Evolutionary conservation across 2,888 invertebrate genomes (phyloP), one percentile per base, ranked within the genome.

Genomic region (Apamea sordens): DNA sequence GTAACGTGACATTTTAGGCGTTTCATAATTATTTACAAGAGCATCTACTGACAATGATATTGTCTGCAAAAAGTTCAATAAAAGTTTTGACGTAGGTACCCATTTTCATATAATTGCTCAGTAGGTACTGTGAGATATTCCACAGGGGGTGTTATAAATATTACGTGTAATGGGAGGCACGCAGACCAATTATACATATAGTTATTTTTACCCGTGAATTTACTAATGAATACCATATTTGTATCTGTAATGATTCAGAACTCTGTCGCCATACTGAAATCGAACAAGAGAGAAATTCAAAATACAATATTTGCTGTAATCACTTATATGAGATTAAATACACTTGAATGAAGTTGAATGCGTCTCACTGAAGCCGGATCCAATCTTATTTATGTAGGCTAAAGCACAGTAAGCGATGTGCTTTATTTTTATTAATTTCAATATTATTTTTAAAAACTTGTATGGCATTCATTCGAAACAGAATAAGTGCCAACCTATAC

Each of bases 301-400:
- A 69, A 77, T 56, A n/a, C 36, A 79, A 79, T 47, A 70, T 69
- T 59, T 78, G 18, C n/a, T 64, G 63, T 53, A 76, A 67, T 32
- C 71, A 64, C 18, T 24, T 56, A n/a, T 56, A 41, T 64, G 59
- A 50, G 41, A 65, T 83, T 70, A 67, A 71, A 64, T 69, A 56
- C 24, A 65, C 67, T 68, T 47, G 44, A 59, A 63, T 82, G 32
- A 32, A 65, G 82, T 67, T 56, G 28, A 61, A 53, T 82, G 36
- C 69, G 63, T 24, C 28, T 44, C n/a, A 36, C 32, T 84, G 56
- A 64, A 84, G 61, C 65, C 44, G 67, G 73, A 71, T 85, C 0
- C 50, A n/a, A 65, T 44, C 7, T 63, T 71, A 21, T 64, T 32
- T 13, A 69, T 44, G 47, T 50, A 73, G 47, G 44, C n/a, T 81